Evolutionary conservation across 2,113 vertebrate genomes (phyloP).

Genomic region (Ancistrus triradiatus): DNA sequence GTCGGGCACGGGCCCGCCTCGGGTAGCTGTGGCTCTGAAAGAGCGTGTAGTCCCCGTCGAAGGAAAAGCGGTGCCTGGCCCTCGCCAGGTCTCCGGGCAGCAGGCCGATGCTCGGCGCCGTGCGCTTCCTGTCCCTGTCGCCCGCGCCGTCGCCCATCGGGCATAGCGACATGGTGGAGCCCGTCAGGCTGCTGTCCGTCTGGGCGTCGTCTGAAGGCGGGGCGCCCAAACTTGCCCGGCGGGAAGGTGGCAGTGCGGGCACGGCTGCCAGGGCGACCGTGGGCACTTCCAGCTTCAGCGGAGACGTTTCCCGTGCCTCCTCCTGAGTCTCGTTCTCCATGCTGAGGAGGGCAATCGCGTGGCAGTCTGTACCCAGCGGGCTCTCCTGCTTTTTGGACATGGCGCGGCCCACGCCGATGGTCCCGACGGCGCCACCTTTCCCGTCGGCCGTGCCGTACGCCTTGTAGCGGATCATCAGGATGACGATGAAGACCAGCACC

Average conservation of each 20-base stretch:
- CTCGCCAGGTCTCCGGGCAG: constrained; percentile 77
- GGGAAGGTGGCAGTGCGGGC: constrained; percentile 56
- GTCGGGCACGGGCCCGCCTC: constrained; percentile 84
- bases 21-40: constrained; percentile 97
- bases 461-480: constrained; percentile 94
- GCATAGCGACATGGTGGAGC: constrained; percentile 85
- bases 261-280: constrained; percentile 2
- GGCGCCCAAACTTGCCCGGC: constrained; percentile 60
- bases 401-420: constrained; percentile 58
- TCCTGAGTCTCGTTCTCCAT: constrained; percentile 54
- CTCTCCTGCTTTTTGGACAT: constrained; percentile 61
- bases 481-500: constrained; percentile 90
- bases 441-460: constrained; percentile 75
- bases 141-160: constrained; percentile 72
- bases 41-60: constrained; percentile 87
- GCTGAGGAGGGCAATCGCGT: constrained; percentile 64
- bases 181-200: constrained; percentile 71
- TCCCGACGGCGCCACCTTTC: constrained; percentile 56
- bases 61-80: constrained; percentile 85
- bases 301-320: constrained; percentile 59
- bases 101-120: constrained; percentile 61
- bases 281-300: constrained; percentile 41
- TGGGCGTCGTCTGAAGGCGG: constrained; percentile 71
- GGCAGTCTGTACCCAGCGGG: constrained; percentile 62
- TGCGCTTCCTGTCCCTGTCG: constrained; percentile 66